Evolutionary conservation across 2,113 vertebrate genomes (phyloP), one percentile per base, ranked within the genome.

Genomic region (Campylorhamphus procurvoides): DNA sequence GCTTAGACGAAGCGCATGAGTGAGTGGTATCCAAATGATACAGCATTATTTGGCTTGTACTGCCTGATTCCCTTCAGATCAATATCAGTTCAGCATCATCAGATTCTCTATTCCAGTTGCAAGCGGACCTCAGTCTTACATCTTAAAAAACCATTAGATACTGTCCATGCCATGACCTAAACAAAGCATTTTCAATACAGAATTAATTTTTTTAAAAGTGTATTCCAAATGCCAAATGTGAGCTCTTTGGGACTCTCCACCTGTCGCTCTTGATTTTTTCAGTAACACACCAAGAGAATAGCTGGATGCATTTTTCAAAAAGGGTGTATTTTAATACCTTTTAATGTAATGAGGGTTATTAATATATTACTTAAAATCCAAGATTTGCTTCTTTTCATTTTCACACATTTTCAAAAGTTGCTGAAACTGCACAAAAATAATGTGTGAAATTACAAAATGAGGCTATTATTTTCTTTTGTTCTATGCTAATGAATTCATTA

Each of bases 401-500:
- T 94, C 59, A 47, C 42, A 35, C 16, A 25, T 94, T 84, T 84
- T 66, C 75, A 82, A 92, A 89, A 14, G 10, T 84, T 95, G 63
- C 64, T 78, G 46, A 89, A 90, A 60, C 72, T 40, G 42, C 58
- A 87, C 39, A 72, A 68, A 84, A 94, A 75, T 89, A 81, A 88
- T 47, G 66, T 66, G 72, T 62, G 79, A 94, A 97, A 93, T 88
- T 83, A 50, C 25, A 90, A 92, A 97, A 95, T 49, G 37, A 93
- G 49, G 37, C 44, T 90, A 86, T 93, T 93, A 90, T 91, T 92
- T 92, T 80, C 60, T 37, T 91, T 95, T 93, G 69, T 92, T 94
- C 53, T 78, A 25, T 82, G 84, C 28, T 95, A 94, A 96, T 96
- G 69, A 87, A 94, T 84, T 96, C 42, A 89, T 95, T 95, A 95